Evolutionary conservation across 2,113 vertebrate genomes (phyloP), one percentile per base, ranked within the genome.

Genomic region (Henicopernis longicauda): DNA sequence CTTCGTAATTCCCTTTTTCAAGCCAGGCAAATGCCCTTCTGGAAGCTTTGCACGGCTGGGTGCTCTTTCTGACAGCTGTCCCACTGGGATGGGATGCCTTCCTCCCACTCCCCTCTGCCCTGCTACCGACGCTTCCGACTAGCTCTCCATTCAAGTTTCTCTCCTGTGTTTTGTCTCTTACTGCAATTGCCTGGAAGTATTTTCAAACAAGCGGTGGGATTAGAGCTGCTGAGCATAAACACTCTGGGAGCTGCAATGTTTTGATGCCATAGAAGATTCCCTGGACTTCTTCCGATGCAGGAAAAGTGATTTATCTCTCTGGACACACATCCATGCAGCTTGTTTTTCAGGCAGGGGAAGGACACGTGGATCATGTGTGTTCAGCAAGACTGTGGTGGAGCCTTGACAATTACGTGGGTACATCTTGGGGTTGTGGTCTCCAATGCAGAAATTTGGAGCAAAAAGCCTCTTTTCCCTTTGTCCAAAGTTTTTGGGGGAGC

Each of bases 261-360:
- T 70, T 8, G 2, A 40, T 2, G 61, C 65, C 69, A 38, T 19
- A 5, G 8, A 36, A 36, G n/a, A 45, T 31, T 42, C 82, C 92
- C 66, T 70, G 78, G 65, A 20, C 32, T 49, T 84, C 12, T 52
- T 45, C 90, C 0, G 0, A 3, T 8, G 19, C 11, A 27, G 87
- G 54, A 81, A 3, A 70, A 66, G 73, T 3, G 36, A 82, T 90
- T 82, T 81, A 40, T 66, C 61, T 74, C 42, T 50, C 38, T 4
- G 40, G 67, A 3, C 3, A 0, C 0, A 1, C 0, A 0, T 19
- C 82, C 0, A 1, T 0, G 3, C 1, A 2, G 19, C 49, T 55
- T 62, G 40, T 55, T 61, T 77, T 50, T 19, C 36, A 34, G 90
- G 62, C 84, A 32, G 61, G 38, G 58, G 50, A 52, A 31, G 73